Evolutionary conservation across 2,888 invertebrate genomes (phyloP).

Genomic region (Lycaena phlaeas): DNA sequence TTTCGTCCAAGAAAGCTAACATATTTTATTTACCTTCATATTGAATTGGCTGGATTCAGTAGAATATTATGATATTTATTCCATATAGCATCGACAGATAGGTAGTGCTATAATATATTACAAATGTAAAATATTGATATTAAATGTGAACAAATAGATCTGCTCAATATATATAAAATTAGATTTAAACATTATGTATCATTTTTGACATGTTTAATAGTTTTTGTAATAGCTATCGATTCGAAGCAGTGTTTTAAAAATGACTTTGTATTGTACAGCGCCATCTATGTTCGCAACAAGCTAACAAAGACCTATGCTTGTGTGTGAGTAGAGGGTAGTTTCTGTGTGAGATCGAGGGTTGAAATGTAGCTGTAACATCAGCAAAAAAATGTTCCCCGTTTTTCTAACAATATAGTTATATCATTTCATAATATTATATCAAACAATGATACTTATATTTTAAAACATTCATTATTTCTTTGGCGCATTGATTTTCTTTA

Average conservation of each 20-base stretch:
- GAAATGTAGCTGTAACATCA: constrained; percentile 39
- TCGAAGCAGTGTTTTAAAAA: constrained; percentile 22
- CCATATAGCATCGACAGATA: not conserved
- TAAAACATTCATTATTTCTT: too few relatives aligned
- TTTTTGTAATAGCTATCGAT: constrained; percentile 18
- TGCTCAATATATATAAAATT: too few relatives aligned
- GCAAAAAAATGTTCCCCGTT: constrained; percentile 25
- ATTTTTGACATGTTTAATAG: not conserved
- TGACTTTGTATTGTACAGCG: constrained; percentile 19
- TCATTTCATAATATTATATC: too few relatives aligned
- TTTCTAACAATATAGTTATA: not conserved
- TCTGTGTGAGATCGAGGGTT: constrained; percentile 39
- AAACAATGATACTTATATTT: too few relatives aligned
- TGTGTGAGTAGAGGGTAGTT: constrained; percentile 15
- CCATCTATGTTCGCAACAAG: constrained; percentile 32
- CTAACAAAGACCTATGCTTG: constrained; percentile 16
- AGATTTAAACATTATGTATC: not conserved
- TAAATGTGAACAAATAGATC: too few relatives aligned
- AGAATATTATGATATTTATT: not conserved
- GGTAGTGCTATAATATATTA: not conserved
- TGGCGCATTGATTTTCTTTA: too few relatives aligned
- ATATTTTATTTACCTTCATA: not conserved
- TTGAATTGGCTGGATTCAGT: not conserved
- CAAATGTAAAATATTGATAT: too few relatives aligned
- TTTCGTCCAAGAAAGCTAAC: constrained; percentile 15